Evolutionary conservation across 2,113 vertebrate genomes (phyloP).

Genomic region (Meles meles): DNA sequence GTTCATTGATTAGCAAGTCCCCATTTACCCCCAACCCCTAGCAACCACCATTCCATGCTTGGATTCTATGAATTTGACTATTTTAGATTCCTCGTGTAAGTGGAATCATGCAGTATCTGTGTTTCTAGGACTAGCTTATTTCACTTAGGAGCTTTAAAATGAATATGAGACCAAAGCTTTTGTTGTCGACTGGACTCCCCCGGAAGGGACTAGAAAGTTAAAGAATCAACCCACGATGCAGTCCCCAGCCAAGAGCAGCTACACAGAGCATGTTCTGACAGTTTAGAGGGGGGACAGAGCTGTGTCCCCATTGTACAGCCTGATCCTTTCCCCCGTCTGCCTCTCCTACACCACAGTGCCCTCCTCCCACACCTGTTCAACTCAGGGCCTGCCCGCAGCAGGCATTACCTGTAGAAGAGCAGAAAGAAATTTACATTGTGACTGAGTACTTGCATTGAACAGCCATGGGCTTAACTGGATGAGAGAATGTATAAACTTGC

Average conservation of each 20-base stretch:
- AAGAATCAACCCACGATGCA: too few relatives aligned
- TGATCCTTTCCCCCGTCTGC: background rate
- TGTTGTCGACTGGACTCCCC: background rate
- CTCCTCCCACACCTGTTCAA: background rate
- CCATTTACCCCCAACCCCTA: background rate
- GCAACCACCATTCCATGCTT: too few relatives aligned
- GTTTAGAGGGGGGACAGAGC: background rate
- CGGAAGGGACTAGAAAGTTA: background rate
- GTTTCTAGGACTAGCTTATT: background rate
- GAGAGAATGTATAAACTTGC: background rate
- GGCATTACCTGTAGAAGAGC: background rate
- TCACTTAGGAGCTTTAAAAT: background rate
- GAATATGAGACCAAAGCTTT: background rate
- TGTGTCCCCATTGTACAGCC: background rate
- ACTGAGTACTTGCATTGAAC: background rate
- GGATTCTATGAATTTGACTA: background rate
- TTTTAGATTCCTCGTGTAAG: background rate
- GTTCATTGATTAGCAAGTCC: background rate
- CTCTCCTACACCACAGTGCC: background rate
- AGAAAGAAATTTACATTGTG: background rate
- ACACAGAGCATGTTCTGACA: background rate
- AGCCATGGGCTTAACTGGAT: too few relatives aligned
- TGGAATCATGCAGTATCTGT: background rate
- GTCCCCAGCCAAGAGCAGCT: background rate
- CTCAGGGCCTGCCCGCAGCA: background rate